Percentiles rank a stretch among this genome's conserved stretches.
phyloP scores from a whole-genome alignment of 2,888 invertebrate genomes.

The Athrips mouffetella region DNA sequence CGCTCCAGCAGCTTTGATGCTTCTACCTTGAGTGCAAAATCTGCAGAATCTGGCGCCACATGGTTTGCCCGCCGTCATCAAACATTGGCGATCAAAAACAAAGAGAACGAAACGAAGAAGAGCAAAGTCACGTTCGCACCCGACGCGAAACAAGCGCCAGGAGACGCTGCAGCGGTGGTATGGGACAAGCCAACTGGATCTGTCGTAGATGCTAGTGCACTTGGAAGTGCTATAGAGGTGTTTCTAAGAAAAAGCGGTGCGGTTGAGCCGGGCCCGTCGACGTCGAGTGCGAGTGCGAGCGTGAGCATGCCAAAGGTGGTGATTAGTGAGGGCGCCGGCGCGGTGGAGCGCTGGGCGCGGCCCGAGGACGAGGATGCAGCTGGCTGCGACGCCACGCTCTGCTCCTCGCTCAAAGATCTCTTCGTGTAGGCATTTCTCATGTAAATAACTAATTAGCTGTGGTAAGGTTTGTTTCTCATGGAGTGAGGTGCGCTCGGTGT shows the following conservation, averaged over 20 bases:
- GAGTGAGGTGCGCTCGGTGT: conserved; percentile 34
- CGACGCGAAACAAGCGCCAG: conserved; percentile 78
- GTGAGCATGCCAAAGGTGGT: conserved; percentile 44
- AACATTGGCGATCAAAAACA: conserved; percentile 82
- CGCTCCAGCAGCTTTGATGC: conserved; percentile 92
- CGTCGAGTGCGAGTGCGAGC: conserved; percentile 40
- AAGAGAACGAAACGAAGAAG: conserved; percentile 70
- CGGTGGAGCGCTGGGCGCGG: conserved; percentile 81
- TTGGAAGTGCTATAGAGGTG: conserved; percentile 91
- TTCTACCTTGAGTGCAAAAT: conserved; percentile 80
- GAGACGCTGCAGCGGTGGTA: conserved; percentile 80
- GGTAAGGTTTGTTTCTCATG: conserved; percentile 49
- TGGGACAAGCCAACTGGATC: conserved; percentile 89
- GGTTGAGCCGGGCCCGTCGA: conserved; percentile 55
- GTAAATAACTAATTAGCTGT: conserved; percentile 62
- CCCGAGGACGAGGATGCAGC: conserved; percentile 84
- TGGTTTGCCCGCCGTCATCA: conserved; percentile 90
- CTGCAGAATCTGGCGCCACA: conserved; percentile 76
- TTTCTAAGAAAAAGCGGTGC: conserved; percentile 82
- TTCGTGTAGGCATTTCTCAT: conserved; percentile 84
- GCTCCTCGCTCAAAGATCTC: conserved; percentile 90
- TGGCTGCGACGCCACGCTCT: conserved; percentile 88
- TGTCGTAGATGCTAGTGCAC: conserved; percentile 86
- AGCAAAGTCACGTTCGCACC: conserved; percentile 79
- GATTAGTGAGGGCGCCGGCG: conserved; percentile 24